Evolutionary conservation across 2,888 invertebrate species (phyloP).

Genomic region (Polydesmus complanatus): DNA sequence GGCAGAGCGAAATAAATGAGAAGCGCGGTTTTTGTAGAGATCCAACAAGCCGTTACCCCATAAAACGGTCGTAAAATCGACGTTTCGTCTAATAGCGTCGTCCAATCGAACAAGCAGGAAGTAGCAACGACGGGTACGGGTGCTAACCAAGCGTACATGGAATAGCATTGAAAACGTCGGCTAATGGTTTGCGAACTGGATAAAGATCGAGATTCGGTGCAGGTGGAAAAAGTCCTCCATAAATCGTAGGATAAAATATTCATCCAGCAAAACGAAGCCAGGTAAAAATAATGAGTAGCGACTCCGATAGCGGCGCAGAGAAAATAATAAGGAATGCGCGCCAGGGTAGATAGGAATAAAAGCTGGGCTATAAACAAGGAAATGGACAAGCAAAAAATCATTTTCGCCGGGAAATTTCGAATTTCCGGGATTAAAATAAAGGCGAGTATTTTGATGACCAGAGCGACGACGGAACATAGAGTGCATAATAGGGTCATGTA

Average conservation of each 20-base stretch:
- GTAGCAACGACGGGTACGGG: conserved; percentile 8
- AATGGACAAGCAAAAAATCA: conserved; percentile 24
- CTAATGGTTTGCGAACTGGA: neutral
- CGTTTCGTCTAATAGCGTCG: neutral
- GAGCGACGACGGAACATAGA: conserved; percentile 23
- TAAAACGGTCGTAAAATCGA: conserved; percentile 12
- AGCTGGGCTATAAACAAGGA: conserved; percentile 26
- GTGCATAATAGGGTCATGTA: conserved; percentile 23
- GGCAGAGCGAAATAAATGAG: conserved; percentile 15
- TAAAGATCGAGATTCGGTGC: neutral
- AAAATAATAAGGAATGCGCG: neutral
- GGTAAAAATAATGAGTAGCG: conserved; percentile 26
- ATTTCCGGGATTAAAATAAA: conserved; percentile 24
- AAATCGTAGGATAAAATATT: conserved; percentile 29
- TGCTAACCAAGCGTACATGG: conserved; percentile 13
- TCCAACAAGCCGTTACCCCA: conserved; percentile 12
- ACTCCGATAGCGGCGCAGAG: conserved; percentile 22
- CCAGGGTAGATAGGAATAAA: conserved; percentile 23
- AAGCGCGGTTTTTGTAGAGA: conserved; percentile 6
- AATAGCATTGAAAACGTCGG: conserved; percentile 5
- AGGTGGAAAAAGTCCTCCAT: conserved; percentile 25
- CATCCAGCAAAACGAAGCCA: conserved; percentile 30
- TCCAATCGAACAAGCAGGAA: neutral
- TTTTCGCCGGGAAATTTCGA: conserved; percentile 26
- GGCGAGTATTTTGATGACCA: conserved; percentile 23